These are phyloP conservation scores for Ochlodes sylvanus DNA, from an alignment of 2,888 invertebrate species.

Conservation along the genomic window DNA sequence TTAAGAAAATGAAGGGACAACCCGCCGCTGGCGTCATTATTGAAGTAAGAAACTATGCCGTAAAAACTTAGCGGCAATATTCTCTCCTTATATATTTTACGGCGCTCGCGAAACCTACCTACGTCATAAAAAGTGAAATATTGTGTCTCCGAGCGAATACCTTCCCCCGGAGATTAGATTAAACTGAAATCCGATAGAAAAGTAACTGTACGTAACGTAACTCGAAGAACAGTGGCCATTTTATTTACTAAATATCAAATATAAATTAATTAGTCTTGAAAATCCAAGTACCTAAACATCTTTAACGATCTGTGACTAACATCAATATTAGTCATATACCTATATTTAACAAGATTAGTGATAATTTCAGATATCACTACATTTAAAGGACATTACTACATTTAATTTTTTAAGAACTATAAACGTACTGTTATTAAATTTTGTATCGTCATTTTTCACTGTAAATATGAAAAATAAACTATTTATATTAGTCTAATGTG, in stretches of 20 bases:
- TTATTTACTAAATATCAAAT: constrained; percentile 8
- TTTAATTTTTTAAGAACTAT: too few relatives aligned
- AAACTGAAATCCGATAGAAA: constrained; percentile 75
- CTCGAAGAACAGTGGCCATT: constrained; percentile 7
- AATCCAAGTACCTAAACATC: too few relatives aligned
- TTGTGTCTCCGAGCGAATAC: constrained; percentile 74
- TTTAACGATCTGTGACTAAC: too few relatives aligned
- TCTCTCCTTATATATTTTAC: constrained; percentile 76
- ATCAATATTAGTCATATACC: too few relatives aligned
- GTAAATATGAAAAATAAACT: too few relatives aligned
- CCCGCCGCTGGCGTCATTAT: constrained; percentile 1
- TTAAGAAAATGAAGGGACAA: constrained; percentile 8
- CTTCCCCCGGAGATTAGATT: constrained; percentile 71
- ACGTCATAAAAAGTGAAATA: constrained; percentile 82
- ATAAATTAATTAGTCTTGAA: too few relatives aligned
- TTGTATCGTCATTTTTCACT: too few relatives aligned
- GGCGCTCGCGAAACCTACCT: constrained; percentile 70
- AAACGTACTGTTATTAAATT: too few relatives aligned
- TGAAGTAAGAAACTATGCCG: constrained; percentile 55
- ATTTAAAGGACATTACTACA: too few relatives aligned
- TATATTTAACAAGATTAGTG: too few relatives aligned
- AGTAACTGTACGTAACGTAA: constrained; percentile 26
- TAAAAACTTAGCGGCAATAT: constrained; percentile 70
- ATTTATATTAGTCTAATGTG: too few relatives aligned
- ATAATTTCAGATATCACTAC: too few relatives aligned